Evolutionary conservation across 2,797 vertebrate genomes (phyloP).

Genomic region (Hypotaenidia philippensis): DNA sequence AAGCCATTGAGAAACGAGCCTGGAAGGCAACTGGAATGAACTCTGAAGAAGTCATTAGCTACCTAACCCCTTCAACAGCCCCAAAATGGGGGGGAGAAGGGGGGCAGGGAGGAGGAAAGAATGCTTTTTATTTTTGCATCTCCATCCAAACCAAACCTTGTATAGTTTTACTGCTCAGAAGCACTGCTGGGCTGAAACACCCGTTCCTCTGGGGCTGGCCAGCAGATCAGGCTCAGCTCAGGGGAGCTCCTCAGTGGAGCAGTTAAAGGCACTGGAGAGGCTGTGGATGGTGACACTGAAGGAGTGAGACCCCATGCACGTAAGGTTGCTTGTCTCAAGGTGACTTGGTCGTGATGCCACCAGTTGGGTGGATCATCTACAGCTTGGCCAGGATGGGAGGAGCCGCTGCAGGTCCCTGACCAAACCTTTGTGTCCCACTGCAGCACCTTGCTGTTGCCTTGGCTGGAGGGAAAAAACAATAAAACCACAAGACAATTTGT

Average conservation of each 20-base stretch:
- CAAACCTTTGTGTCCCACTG: not conserved
- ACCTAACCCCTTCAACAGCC: not conserved
- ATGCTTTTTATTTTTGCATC: not conserved
- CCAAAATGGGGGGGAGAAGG: not conserved
- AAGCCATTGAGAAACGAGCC: not conserved
- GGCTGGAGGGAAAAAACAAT: not conserved
- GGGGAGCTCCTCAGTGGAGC: rapidly evolving
- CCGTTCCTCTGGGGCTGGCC: rapidly evolving
- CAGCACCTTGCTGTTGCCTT: rapidly evolving
- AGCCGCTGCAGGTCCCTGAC: rapidly evolving
- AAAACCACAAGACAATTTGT: not conserved
- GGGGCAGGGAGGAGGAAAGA: rapidly evolving
- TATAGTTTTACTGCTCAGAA: not conserved
- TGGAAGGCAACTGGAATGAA: not conserved
- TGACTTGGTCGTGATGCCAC: not conserved
- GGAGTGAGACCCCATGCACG: rapidly evolving
- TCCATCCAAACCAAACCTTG: not conserved
- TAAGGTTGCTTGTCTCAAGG: not conserved
- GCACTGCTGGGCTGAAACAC: not conserved
- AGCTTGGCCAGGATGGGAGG: not conserved
- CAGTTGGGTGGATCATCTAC: not conserved
- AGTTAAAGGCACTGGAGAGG: not conserved
- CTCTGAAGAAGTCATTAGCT: not conserved
- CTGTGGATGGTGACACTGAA: rapidly evolving
- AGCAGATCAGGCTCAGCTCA: not conserved